A percentile compares a stretch with the other conserved stretches of the same genome.
phyloP scores from a whole-genome alignment of 2,888 invertebrate species.

The Diaperis boleti region DNA sequence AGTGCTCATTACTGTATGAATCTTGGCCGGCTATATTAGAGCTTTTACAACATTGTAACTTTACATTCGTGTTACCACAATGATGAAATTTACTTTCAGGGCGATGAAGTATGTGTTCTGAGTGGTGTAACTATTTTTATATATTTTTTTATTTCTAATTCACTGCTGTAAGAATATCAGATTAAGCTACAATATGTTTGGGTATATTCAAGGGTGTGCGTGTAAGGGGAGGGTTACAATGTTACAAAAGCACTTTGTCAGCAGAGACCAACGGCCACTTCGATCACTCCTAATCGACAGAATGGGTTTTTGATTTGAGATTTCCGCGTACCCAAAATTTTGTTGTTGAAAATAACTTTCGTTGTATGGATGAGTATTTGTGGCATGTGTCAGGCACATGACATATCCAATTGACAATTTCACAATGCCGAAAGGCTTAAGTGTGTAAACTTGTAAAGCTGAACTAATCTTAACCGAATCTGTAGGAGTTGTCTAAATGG shows the following conservation, averaged over 20 bases:
- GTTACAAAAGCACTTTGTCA: too few relatives aligned
- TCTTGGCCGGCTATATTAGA: too few relatives aligned
- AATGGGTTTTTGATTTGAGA: not conserved
- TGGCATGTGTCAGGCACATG: conserved; percentile 27
- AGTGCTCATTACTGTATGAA: too few relatives aligned
- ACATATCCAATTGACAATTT: conserved; percentile 30
- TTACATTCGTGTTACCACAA: too few relatives aligned
- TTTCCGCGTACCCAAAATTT: not conserved
- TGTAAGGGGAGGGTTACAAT: too few relatives aligned
- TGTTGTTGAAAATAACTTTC: conserved; percentile 8
- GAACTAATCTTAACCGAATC: conserved; percentile 36
- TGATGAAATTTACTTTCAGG: too few relatives aligned
- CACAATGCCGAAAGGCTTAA: conserved; percentile 26
- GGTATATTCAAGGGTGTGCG: not conserved
- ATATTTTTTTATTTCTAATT: too few relatives aligned
- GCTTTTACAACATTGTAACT: too few relatives aligned
- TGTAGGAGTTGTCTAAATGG: conserved; percentile 13
- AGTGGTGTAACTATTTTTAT: too few relatives aligned
- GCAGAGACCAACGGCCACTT: not conserved
- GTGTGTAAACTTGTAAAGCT: conserved; percentile 33
- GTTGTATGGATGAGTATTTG: not conserved
- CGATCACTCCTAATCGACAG: too few relatives aligned
- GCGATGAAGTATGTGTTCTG: too few relatives aligned
- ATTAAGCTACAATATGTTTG: not conserved
- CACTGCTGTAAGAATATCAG: not conserved